Percentiles rank a stretch among this genome's conserved stretches.
Conservation (phyloP, 2,797 vertebrate genomes). For the Salarias fasciatus region DNA sequence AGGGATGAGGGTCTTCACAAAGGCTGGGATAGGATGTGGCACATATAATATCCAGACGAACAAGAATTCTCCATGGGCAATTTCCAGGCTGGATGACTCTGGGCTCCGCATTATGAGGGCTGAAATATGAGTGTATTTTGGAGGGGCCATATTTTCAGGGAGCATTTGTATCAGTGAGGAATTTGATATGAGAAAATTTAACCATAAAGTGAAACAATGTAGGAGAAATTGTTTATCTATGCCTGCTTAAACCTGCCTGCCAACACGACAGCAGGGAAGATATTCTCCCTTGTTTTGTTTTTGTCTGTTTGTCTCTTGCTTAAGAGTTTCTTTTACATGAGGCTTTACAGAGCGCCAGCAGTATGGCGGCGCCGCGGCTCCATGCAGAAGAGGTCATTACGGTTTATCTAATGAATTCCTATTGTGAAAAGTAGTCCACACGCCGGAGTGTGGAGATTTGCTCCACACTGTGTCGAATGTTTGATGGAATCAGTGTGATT, state of each 20-base stretch:
- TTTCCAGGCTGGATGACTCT: conserved; percentile 84
- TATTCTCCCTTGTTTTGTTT: conserved; percentile 41
- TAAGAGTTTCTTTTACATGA: conserved; percentile 28
- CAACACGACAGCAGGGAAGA: conserved; percentile 35
- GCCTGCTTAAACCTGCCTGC: conserved; percentile 71
- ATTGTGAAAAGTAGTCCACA: conserved; percentile 5
- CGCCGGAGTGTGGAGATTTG: conserved; percentile 20
- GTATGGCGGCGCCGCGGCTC: too few relatives aligned
- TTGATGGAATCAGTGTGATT: conserved; percentile 34
- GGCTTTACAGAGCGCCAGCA: too few relatives aligned
- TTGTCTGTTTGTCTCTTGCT: conserved; percentile 37
- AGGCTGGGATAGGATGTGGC: conserved; percentile 84
- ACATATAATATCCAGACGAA: conserved; percentile 85
- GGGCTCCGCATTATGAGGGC: conserved; percentile 78
- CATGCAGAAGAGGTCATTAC: not conserved
- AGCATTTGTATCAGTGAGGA: conserved; percentile 74
- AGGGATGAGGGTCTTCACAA: conserved; percentile 82
- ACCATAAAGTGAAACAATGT: conserved; percentile 78
- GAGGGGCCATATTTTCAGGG: conserved; percentile 75
- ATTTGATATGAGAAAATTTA: conserved; percentile 78
- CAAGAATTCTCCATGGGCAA: conserved; percentile 84
- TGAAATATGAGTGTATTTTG: conserved; percentile 80
- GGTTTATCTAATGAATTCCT: conserved; percentile 8
- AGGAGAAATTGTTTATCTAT: conserved; percentile 75
- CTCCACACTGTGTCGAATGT: conserved; percentile 25